Conservation (phyloP, 2,888 invertebrate species). For the Oscheius sp. region DNA sequence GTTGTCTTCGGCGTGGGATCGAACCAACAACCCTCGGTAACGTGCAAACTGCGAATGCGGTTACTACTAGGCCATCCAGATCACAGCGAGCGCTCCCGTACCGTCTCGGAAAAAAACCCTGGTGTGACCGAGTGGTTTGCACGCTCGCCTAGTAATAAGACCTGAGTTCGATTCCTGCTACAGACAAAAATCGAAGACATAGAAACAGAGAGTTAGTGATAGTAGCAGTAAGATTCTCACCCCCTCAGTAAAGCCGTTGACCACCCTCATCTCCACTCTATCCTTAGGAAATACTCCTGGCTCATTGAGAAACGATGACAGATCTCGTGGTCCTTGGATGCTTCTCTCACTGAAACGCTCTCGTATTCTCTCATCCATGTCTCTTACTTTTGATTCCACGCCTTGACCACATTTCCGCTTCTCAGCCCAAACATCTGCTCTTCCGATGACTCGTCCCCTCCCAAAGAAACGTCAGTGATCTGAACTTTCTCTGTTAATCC, state of each 20-base stretch:
- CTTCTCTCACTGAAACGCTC: not conserved
- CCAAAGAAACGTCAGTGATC: constrained; percentile 32
- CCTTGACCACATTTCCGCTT: not conserved
- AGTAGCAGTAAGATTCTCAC: no score
- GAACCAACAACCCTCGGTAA: no score
- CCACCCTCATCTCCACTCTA: constrained; percentile 7
- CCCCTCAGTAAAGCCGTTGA: constrained; percentile 4
- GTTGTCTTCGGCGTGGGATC: not conserved
- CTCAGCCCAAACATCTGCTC: constrained; percentile 20
- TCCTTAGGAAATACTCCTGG: not conserved
- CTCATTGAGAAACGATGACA: constrained; percentile 3
- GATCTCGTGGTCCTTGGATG: not conserved
- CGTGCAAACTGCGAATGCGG: no score
- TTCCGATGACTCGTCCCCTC: constrained; percentile 12
- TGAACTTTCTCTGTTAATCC: not conserved
- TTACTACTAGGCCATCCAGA: no score
- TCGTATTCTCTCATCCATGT: not conserved
- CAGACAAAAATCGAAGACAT: no score
- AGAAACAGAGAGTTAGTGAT: no score
- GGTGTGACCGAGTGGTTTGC: no score
- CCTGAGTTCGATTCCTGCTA: no score
- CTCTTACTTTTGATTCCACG: constrained; percentile 12
- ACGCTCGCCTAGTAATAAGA: no score
- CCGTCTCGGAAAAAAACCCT: no score
- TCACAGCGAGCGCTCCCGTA: no score